Evolutionary conservation across 2,113 vertebrate genomes (phyloP), one percentile per base, ranked within the genome.

Genomic region (Syrrhaptes paradoxus): DNA sequence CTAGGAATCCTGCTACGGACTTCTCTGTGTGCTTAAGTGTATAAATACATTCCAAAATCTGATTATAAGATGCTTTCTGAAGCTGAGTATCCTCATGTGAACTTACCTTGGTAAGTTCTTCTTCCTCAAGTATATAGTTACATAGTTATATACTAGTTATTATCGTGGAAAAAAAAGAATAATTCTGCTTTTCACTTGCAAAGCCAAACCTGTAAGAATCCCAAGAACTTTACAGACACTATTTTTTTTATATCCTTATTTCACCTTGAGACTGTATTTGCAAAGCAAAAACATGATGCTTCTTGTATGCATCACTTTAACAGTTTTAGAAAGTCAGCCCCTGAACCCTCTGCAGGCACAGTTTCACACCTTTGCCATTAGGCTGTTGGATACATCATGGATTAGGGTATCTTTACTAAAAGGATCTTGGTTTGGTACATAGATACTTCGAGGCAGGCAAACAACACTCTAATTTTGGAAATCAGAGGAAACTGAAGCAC

Each of bases 311-410:
- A 59, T 71, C 58, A 84, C 55, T 93, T 74, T 3, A 80, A 46
- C 76, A 80, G n/a, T 68, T 95, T 89, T 57, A 94, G 76, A 68
- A 68, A 75, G 45, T 57, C 94, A 89, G 80, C 86, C 66, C 83
- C 89, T 89, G 89, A 85, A 89, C 58, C 58, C 80, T 96, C 74
- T 79, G 87, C 52, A 81, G 80, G 79, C 79, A 63, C 28, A 73
- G 26, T 78, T 91, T 95, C 89, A 89, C 89, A 95, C 77, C 70
- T 94, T 91, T 75, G 54, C 73, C n/a, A 51, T 87, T 61, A 91
- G 58, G 70, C 49, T 81, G 43, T 20, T 78, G 16, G 66, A 73
- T 76, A 65, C 28, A 63, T 52, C 41, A 34, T 3, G 52, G 52
- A 83, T 65, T 86, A 70, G 65, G 36, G 61, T 65, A 87, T 79